These are phyloP conservation scores for Trachemys scripta DNA, from an alignment of 2,113 vertebrate genomes.

Conservation along the genomic window DNA sequence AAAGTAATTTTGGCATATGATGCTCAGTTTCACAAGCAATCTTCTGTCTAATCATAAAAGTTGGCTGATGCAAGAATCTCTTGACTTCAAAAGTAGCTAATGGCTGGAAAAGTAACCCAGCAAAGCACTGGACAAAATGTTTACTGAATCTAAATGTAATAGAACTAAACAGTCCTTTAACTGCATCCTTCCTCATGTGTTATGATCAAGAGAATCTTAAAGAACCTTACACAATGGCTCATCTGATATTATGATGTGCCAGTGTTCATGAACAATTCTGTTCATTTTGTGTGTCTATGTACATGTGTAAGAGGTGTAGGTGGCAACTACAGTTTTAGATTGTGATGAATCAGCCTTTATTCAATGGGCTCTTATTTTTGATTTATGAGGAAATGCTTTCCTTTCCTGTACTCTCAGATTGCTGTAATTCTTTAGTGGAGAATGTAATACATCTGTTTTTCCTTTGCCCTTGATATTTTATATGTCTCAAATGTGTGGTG, in stretches of 20 bases:
- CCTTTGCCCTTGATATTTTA: conserved; percentile 3
- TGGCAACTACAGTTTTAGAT: conserved; percentile 43
- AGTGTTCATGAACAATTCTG: conserved; percentile 64
- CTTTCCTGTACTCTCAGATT: conserved; percentile 13
- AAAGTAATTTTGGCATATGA: neutral
- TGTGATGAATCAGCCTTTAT: conserved; percentile 71
- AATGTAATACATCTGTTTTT: conserved; percentile 1
- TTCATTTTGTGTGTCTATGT: conserved; percentile 55
- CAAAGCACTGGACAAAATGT: neutral
- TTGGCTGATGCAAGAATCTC: neutral
- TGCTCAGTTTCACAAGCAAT: neutral
- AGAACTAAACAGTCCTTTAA: conserved; percentile 16
- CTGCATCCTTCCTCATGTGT: neutral
- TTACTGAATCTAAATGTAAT: neutral
- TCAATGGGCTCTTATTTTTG: conserved; percentile 29
- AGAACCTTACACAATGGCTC: conserved; percentile 65
- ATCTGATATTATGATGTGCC: conserved; percentile 60
- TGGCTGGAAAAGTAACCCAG: neutral
- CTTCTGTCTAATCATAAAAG: neutral
- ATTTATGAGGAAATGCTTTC: conserved; percentile 21
- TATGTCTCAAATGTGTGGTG: neutral
- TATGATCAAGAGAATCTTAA: conserved; percentile 42
- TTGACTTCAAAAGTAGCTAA: neutral
- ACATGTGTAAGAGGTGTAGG: conserved; percentile 66
- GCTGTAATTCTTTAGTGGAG: neutral